Evolutionary conservation across 2,888 invertebrate species (phyloP).

Genomic region (Orchesella flavescens): DNA sequence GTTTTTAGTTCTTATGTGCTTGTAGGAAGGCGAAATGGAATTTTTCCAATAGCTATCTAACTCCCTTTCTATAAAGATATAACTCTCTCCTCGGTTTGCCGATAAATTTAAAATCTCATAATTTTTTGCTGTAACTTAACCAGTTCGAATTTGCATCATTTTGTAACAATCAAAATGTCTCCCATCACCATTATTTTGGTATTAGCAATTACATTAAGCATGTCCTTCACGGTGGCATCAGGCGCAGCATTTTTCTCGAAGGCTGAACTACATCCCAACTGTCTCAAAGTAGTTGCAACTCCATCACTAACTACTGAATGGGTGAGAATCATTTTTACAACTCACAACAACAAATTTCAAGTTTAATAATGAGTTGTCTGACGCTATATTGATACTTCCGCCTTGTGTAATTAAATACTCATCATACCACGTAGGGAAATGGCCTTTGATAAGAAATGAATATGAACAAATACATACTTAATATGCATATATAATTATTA

Average conservation of each 20-base stretch:
- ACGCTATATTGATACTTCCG: neutral
- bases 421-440: neutral
- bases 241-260: conserved; percentile 22
- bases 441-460: neutral
- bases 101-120: no score
- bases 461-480: no score
- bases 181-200: no score
- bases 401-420: neutral
- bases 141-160: neutral
- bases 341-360: no score
- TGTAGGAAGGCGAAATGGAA: no score
- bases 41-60: no score
- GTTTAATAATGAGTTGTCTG: neutral
- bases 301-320: conserved; percentile 33
- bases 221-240: neutral
- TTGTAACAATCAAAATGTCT: no score
- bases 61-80: no score
- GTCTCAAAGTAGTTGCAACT: conserved; percentile 44
- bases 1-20: no score
- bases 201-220: no score
- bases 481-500: neutral
- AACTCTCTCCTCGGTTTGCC: no score
- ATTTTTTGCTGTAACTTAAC: no score
- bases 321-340: conserved; percentile 33
- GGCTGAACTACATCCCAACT: conserved; percentile 51